Evolutionary conservation across 1,140 invertebrate species (phyloP).

Genomic region (Spodoptera litura): DNA sequence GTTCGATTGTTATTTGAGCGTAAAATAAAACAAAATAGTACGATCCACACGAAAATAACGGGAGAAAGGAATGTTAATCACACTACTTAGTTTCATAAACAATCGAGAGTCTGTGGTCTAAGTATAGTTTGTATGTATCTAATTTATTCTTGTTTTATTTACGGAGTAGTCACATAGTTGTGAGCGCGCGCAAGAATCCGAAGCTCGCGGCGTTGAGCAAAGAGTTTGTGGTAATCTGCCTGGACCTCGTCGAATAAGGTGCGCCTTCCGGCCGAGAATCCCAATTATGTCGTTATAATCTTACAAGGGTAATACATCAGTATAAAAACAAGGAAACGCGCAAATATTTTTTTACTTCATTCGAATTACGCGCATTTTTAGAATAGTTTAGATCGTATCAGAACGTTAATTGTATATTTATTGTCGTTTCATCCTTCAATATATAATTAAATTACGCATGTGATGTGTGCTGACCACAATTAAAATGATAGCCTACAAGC

Average conservation of each 20-base stretch:
- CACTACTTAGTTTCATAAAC: conserved; percentile 34
- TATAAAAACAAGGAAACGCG: conserved; percentile 34
- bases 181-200: conserved; percentile 45
- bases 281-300: conserved; percentile 50
- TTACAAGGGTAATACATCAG: conserved; percentile 45
- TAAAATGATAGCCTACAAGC: too few relatives aligned
- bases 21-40: conserved; percentile 28
- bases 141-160: conserved; percentile 46
- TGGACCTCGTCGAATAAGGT: conserved; percentile 49
- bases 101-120: conserved; percentile 36
- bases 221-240: conserved; percentile 47
- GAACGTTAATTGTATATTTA: too few relatives aligned
- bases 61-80: conserved; percentile 43
- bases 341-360: conserved; percentile 8
- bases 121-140: conserved; percentile 33
- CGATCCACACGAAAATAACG: conserved; percentile 39
- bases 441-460: too few relatives aligned
- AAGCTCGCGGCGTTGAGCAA: conserved; percentile 46
- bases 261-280: conserved; percentile 47
- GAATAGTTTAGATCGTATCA: background rate
- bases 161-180: conserved; percentile 40
- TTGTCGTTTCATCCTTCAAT: too few relatives aligned
- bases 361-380: background rate
- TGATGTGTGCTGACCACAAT: too few relatives aligned
- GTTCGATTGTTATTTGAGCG: conserved; percentile 58